These are phyloP conservation scores for Meteorus cinctellus DNA, from an alignment of 2,888 invertebrate genomes.

Conservation along the genomic window DNA sequence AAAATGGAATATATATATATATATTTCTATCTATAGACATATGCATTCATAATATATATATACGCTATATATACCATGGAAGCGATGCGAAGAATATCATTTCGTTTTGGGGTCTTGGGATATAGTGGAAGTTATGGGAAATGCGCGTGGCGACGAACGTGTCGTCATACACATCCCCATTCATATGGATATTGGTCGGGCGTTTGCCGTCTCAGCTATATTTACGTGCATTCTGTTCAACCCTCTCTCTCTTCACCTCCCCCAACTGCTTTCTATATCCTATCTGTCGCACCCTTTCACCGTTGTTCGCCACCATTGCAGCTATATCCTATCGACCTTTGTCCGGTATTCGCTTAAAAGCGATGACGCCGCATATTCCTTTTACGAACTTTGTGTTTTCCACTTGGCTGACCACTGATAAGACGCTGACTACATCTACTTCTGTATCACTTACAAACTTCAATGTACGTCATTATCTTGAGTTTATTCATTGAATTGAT, in stretches of 20 bases:
- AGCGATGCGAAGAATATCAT: constrained; percentile 4
- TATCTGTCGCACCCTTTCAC: neutral
- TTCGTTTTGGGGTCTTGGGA: constrained; percentile 21
- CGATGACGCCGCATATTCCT: constrained; percentile 39
- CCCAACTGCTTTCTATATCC: neutral
- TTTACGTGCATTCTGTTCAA: constrained; percentile 44
- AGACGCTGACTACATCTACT: neutral
- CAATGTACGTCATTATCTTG: neutral
- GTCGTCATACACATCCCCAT: constrained; percentile 37
- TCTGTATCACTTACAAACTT: neutral
- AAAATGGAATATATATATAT: neutral
- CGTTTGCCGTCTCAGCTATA: constrained; percentile 49
- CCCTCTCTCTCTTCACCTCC: constrained; percentile 8
- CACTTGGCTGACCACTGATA: constrained; percentile 14
- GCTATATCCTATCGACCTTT: constrained; percentile 28
- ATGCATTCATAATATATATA: neutral
- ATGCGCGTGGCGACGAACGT: constrained; percentile 39
- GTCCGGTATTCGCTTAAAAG: constrained; percentile 32
- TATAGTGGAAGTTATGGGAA: constrained; percentile 41
- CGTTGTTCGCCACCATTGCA: neutral
- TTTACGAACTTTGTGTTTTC: constrained; percentile 19
- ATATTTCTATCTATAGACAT: too few relatives aligned
- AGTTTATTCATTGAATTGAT: neutral
- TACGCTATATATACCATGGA: neutral
- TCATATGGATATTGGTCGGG: constrained; percentile 47